Evolutionary conservation across 2,797 vertebrate genomes (phyloP), one percentile per base, ranked within the genome.

Genomic region (Garrulus glandarius): DNA sequence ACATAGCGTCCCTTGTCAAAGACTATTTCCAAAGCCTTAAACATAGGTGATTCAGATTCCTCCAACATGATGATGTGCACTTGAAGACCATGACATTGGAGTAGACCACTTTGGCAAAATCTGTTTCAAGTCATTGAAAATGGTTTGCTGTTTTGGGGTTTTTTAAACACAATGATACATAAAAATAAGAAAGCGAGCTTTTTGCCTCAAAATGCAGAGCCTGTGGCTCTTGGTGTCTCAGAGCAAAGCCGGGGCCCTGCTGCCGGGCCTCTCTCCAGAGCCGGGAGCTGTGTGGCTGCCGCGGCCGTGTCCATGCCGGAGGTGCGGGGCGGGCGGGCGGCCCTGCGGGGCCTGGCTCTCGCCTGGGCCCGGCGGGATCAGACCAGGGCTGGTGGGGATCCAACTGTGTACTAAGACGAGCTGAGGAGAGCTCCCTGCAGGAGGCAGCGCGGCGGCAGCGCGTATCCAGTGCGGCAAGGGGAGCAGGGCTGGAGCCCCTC

Each of bases 301-400:
- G 8, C 60, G 10, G 65, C 23, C 55, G 29, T 2, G 4, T 3
- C 32, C 3, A 0, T 5, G 19, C 22, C 32, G 1, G 1, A 3
- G 37, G 8, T 4, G 39, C 20, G 5, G 37, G 9, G 21, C 24
- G 50, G 29, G 16, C 50, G 50, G 3, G 36, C 27, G 11, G 27
- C 4, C 13, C 27, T 8, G 34, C 27, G 9, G 43, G 29, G 43
- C 21, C n/a, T 1, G n/a, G 26, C 71, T 32, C 34, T 39, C 10
- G 16, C 34, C 44, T 10, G 55, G 27, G 34, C 34, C 43, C 6
- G 17, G 3, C 43, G 44, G 44, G 44, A 17, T 41, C 12, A 20
- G 20, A 36, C 1, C 46, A 2, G 17, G 46, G 4, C 19, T 4
- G 29, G 52, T 22, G 36, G 47, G 9, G 24, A 13, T 4, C 27